phyloP scores from a whole-genome alignment of 37 sponge, comb jelly and placozoan species.

The Ephydatia muelleri region DNA sequence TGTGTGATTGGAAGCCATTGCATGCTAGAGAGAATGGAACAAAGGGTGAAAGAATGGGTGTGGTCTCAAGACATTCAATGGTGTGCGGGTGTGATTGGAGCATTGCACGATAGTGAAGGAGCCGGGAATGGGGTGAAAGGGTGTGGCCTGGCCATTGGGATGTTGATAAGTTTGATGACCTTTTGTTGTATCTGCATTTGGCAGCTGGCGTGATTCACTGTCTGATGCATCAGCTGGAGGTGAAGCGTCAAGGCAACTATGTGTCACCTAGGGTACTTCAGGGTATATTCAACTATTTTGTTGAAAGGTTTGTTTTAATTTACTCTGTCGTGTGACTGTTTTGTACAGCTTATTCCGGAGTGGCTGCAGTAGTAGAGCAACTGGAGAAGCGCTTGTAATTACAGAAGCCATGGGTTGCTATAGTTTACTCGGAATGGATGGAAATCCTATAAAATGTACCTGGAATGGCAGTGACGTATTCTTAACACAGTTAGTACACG shows the following conservation, averaged over 20 bases:
- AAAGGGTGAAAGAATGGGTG: not conserved
- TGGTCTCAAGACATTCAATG: constrained; percentile 67
- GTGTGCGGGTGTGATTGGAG: constrained; percentile 18
- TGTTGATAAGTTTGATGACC: too few species aligned
- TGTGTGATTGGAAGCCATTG: not conserved
- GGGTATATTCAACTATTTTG: constrained; percentile 67
- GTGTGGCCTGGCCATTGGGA: not conserved
- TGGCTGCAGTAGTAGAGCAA: too few species aligned
- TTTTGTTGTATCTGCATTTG: too few species aligned
- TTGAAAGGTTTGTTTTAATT: constrained; percentile 50
- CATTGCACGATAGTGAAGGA: too few species aligned
- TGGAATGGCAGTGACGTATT: too few species aligned
- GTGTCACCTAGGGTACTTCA: constrained; percentile 75
- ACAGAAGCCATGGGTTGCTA: too few species aligned
- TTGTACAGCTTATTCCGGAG: too few species aligned
- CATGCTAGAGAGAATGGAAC: too few species aligned
- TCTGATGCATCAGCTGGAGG: constrained; percentile 64
- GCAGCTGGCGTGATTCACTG: constrained; percentile 71
- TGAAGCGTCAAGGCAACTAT: constrained; percentile 64
- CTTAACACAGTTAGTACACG: too few species aligned
- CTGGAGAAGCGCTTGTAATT: too few species aligned
- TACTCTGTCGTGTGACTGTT: not conserved
- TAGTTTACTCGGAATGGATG: too few species aligned
- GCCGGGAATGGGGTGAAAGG: not conserved
- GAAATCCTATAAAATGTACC: too few species aligned